Base-by-base conservation (phyloP, 2,888 invertebrate species). In the Koerneria pararmatus region DNA sequence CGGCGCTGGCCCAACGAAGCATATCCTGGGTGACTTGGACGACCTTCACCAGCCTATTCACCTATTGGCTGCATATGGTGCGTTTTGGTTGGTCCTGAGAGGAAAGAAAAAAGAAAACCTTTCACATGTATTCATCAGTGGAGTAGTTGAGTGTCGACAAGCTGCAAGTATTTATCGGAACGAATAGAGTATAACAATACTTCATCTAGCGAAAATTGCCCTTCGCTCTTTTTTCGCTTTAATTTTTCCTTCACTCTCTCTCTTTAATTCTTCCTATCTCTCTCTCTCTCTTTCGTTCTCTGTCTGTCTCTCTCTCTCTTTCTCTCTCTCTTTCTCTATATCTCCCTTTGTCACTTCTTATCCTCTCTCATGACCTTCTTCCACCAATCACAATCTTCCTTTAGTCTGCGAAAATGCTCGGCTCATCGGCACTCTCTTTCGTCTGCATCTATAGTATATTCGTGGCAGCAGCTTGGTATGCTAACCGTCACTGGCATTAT, bases 1-100 rank as follows among this genome's bases (percentile, higher is more conserved):
- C 78, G 3, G 76, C 79, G 19, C 70, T 77, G 31, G 78, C 76
- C n/a, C 75, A 75, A 63, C 66, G 76, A 31, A 67, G 71, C 29
- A 69, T 73, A 35, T 74, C 79, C 5, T 80, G 77, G 77, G 72
- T 75, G 6, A 78, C 77, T n/a, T 80, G 74, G 74, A 78, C 78
- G 19, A 71, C 76, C 1, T 79, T 80, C 68, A 69, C 72, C 34
- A 71, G 74, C 22, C 72, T 80, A 57, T 75, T 80, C 70, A 77
- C 76, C 11, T 80, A 78, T 63, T 78, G 75, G 76, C 69, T 80
- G 22, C 79, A 79, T 67, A 72, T 70, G 63, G 76, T 76, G 27
- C 61, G 61, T 60, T 34, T 11, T 6, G 31, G 27, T 24, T 27
- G 27, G 5, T 1, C 4, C 37, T 19, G 5, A 54, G 56, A 56